Evolutionary conservation across 1,140 invertebrate species (phyloP), one percentile per base, ranked within the genome.

Genomic region (Brachionus koreanus): DNA sequence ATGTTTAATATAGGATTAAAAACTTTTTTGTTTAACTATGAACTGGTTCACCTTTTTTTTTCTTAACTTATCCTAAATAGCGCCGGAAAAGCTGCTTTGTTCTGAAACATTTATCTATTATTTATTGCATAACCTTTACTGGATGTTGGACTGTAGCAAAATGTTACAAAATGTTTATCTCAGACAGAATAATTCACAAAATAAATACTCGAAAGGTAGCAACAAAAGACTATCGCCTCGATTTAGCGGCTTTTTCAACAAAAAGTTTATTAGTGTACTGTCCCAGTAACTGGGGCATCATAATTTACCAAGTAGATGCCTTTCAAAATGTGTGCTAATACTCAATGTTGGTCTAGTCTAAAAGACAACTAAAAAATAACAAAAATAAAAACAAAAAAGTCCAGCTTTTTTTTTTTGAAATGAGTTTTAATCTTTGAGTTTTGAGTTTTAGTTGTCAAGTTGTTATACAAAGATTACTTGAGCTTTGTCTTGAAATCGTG

Each of bases 401-500:
- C 13, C 0, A 1, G 4, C 23, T 57, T 2, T 57, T 57, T 57
- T 57, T n/a, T 69, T 69, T 69, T 69, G 65, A 69, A 37, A 39
- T 69, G 65, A 69, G 65, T 69, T 65, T 65, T 65, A 65, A 65
- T 65, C 63, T 65, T 35, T n/a, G 33, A 65, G 63, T 65, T 65
- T 65, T 33, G n/a, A 29, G 29, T 12, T 65, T n/a, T 33, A n/a
- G n/a, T 65, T 35, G 63, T 33, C 25, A 65, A 37, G 63, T 16
- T 65, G 25, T 65, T 25, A 33, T 29, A 65, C 7, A 37, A 23
- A 65, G 63, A 33, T 65, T 33, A 65, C 63, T 65, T 65, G 63
- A 29, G 33, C 25, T 33, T 33, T 65, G 63, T 65, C 63, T 65
- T 65, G 63, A 65, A 65, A 65, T 65, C 3, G 63, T 35, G 63